Percentiles rank a stretch among this genome's conserved stretches.
Conservation (phyloP, 2,113 vertebrate species). For the Apteryx mantelli region DNA sequence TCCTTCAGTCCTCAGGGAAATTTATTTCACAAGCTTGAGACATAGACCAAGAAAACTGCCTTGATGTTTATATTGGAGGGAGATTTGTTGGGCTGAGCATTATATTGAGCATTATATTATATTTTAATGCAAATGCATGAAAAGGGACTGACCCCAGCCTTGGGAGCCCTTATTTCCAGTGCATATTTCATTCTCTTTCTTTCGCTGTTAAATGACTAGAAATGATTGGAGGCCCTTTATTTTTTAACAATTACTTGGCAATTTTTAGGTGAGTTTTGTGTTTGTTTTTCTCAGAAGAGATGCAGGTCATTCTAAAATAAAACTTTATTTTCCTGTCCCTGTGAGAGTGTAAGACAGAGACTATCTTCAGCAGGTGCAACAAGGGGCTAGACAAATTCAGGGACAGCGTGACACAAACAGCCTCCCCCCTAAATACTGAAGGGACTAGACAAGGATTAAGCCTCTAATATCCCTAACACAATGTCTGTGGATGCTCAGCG, state of each 20-base stretch:
- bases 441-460: not conserved
- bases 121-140: not conserved
- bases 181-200: not conserved
- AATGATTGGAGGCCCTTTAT: not conserved
- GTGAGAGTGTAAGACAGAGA: not conserved
- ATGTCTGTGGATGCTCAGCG: not conserved
- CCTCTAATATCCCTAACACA: not conserved
- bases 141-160: not conserved
- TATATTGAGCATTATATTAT: not conserved
- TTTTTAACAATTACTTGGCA: not conserved
- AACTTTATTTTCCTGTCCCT: not conserved
- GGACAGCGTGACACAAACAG: not conserved
- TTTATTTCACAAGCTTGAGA: constrained; percentile 21
- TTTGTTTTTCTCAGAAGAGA: not conserved
- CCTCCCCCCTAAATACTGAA: not conserved
- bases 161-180: not conserved
- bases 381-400: not conserved
- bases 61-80: not conserved
- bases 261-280: not conserved
- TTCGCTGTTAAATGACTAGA: not conserved
- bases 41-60: not conserved
- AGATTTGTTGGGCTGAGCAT: not conserved
- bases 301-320: not conserved
- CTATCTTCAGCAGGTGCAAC: not conserved
- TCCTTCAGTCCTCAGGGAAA: not conserved